A percentile compares a stretch with the other conserved stretches of the same genome.
These are phyloP conservation scores for Meliscaeva auricollis DNA, from an alignment of 2,888 invertebrate genomes.

Conservation along the genomic window DNA sequence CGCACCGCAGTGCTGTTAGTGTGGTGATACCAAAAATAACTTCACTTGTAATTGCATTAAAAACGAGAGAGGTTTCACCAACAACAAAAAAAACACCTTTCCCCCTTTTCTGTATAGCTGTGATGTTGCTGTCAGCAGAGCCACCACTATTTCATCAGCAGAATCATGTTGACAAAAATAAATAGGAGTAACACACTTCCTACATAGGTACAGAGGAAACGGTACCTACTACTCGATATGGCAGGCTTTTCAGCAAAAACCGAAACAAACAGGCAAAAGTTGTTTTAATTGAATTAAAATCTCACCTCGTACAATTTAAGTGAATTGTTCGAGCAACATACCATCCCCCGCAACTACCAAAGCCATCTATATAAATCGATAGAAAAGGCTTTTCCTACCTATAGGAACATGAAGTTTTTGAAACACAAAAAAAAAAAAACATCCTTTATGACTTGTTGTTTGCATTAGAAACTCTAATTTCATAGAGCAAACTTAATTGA, in stretches of 20 bases:
- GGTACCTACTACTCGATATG: too few relatives aligned
- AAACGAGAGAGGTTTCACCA: slow-evolving; percentile 60
- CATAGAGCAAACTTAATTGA: slow-evolving; percentile 69
- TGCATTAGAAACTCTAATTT: slow-evolving; percentile 71
- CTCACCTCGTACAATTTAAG: slow-evolving; percentile 66
- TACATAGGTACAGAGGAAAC: neutral
- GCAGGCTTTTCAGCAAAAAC: slow-evolving; percentile 49
- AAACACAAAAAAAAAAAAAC: slow-evolving; percentile 15
- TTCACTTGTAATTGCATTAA: slow-evolving; percentile 69
- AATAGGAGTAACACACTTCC: slow-evolving; percentile 4
- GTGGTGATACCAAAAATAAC: slow-evolving; percentile 64
- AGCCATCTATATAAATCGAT: slow-evolving; percentile 56
- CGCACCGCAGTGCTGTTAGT: slow-evolving; percentile 52
- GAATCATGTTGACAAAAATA: slow-evolving; percentile 51
- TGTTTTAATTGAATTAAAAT: slow-evolving; percentile 76
- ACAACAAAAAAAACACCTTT: neutral
- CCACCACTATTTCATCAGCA: neutral
- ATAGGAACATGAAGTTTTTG: slow-evolving; percentile 7
- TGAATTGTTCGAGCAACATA: slow-evolving; percentile 58
- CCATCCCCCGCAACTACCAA: too few relatives aligned
- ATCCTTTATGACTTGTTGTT: slow-evolving; percentile 20
- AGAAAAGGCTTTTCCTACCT: slow-evolving; percentile 19
- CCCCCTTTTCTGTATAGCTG: neutral
- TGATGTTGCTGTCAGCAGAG: neutral
- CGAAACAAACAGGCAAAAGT: slow-evolving; percentile 50